Evolutionary conservation across 2,888 invertebrate genomes (phyloP).

Genomic region (Stenurella melanura): DNA sequence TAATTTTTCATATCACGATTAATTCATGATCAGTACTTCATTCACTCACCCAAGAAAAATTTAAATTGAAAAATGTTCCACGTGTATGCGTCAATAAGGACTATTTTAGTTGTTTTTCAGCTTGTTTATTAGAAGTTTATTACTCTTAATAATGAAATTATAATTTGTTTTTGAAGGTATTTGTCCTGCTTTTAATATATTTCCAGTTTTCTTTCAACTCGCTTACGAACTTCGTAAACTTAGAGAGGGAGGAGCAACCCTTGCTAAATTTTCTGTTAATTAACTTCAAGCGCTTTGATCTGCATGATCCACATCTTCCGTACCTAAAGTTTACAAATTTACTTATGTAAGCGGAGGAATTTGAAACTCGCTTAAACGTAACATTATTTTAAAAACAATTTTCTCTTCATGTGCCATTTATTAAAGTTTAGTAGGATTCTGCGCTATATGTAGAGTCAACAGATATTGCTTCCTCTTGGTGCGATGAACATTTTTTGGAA

Average conservation of each 20-base stretch:
- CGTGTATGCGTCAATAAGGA: no score
- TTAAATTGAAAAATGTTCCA: no score
- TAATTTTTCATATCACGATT: no score
- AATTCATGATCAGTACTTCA: no score
- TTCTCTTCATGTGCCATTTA: no score
- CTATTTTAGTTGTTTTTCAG: neutral
- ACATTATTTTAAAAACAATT: no score
- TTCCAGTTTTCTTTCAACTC: neutral
- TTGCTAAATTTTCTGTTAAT: neutral
- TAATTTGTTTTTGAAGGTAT: neutral
- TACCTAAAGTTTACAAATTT: neutral
- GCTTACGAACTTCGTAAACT: neutral
- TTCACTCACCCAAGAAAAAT: no score
- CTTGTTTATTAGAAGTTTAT: neutral
- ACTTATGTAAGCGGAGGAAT: neutral
- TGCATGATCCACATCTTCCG: neutral
- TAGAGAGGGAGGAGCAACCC: neutral
- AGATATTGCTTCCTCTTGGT: no score
- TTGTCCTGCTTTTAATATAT: neutral
- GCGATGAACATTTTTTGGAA: no score
- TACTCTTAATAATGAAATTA: neutral
- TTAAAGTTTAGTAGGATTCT: no score
- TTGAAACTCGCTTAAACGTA: no score
- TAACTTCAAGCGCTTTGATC: neutral
- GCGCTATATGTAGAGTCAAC: no score